phyloP scores from a whole-genome alignment of 2,797 vertebrate genomes.

The Spinus pinus region DNA sequence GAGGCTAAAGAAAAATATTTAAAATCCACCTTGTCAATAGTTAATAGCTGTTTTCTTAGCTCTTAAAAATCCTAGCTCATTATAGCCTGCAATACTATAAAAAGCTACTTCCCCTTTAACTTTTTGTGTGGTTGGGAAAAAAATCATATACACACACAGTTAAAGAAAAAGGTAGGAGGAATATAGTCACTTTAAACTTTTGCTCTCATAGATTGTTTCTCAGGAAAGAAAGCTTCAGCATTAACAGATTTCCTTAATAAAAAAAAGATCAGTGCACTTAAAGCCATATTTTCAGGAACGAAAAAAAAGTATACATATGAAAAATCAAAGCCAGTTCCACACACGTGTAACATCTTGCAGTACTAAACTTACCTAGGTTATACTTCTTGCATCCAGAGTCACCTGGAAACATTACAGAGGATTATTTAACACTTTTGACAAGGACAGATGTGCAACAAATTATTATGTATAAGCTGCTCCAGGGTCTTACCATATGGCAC shows the following conservation, averaged over 20 bases:
- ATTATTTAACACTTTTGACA: slow-evolving; percentile 46
- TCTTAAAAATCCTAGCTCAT: slow-evolving; percentile 48
- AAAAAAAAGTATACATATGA: background rate
- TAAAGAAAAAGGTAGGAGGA: background rate
- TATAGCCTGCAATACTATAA: slow-evolving; percentile 1
- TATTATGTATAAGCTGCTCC: slow-evolving; percentile 35
- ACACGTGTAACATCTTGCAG: background rate
- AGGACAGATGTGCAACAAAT: slow-evolving; percentile 42
- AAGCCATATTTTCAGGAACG: background rate
- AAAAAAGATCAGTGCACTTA: background rate
- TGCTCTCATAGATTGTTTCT: background rate
- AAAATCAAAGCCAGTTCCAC: slow-evolving; percentile 23
- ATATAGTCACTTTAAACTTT: slow-evolving; percentile 9
- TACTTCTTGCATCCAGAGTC: background rate
- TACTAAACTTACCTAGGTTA: background rate
- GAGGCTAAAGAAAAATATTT: slow-evolving; percentile 54
- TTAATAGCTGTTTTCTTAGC: slow-evolving; percentile 40
- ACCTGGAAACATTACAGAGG: slow-evolving; percentile 31
- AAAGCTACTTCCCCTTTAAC: slow-evolving; percentile 22
- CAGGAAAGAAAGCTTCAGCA: background rate
- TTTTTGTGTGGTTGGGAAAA: background rate
- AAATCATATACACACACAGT: background rate
- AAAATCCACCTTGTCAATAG: slow-evolving; percentile 40
- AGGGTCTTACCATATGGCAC: slow-evolving; percentile 25
- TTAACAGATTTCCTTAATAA: background rate